These are phyloP conservation scores for Drosophila mayri DNA, from an alignment of 1,140 invertebrate genomes.

Conservation along the genomic window DNA sequence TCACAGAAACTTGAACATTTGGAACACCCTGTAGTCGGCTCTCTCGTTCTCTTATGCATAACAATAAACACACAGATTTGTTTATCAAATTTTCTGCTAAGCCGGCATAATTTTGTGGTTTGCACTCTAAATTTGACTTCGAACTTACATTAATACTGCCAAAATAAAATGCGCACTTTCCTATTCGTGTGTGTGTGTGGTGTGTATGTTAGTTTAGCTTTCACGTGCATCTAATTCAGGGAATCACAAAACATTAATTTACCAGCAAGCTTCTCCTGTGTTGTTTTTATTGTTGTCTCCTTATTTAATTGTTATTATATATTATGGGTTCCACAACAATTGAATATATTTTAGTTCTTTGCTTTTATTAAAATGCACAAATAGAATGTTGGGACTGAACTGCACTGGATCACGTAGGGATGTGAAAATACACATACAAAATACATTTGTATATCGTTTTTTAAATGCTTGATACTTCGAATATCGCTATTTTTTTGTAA, in stretches of 20 bases:
- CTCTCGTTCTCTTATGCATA: not conserved
- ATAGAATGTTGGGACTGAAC: too few relatives aligned
- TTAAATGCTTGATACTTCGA: too few relatives aligned
- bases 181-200: not conserved
- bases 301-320: too few relatives aligned
- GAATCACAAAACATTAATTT: not conserved
- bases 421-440: too few relatives aligned
- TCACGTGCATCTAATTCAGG: not conserved
- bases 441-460: too few relatives aligned
- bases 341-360: not conserved
- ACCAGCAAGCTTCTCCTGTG: not conserved
- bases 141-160: not conserved
- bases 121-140: constrained; percentile 2
- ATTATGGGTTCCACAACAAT: too few relatives aligned
- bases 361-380: not conserved
- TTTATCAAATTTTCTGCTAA: constrained; percentile 3
- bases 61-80: constrained; percentile 11
- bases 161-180: not conserved
- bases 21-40: not conserved
- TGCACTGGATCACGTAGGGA: too few relatives aligned
- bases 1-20: not conserved
- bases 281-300: not conserved
- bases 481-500: too few relatives aligned
- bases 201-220: too few relatives aligned
- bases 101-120: not conserved